Conservation (phyloP, 2,888 invertebrate genomes). For the Harmothoe impar region DNA sequence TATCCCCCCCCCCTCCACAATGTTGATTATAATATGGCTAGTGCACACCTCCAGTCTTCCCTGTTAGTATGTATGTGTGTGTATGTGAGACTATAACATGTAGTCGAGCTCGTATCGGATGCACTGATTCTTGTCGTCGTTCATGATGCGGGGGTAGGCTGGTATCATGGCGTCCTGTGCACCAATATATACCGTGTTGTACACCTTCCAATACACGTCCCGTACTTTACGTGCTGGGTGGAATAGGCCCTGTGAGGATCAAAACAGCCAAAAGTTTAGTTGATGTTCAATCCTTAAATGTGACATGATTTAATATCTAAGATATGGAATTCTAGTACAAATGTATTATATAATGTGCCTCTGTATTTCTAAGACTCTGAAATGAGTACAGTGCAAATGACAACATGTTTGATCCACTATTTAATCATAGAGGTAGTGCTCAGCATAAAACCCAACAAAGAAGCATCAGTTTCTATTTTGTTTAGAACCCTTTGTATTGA, state of each 20-base stretch:
- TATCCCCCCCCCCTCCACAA: too few relatives aligned
- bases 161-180: conserved; percentile 99
- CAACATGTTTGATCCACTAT: too few relatives aligned
- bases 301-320: background rate
- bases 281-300: background rate
- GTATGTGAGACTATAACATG: conserved; percentile 68
- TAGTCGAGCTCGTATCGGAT: conserved; percentile 83
- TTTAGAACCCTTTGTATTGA: too few relatives aligned
- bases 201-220: conserved; percentile 99
- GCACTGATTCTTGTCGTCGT: conserved; percentile 88
- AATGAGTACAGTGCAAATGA: too few relatives aligned
- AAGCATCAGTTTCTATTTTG: too few relatives aligned
- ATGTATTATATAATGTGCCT: too few relatives aligned
- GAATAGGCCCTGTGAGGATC: conserved; percentile 92
- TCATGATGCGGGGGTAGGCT: conserved; percentile 97
- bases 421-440: too few relatives aligned
- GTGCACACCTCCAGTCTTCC: too few relatives aligned
- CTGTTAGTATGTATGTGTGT: background rate
- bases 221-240: conserved; percentile 99
- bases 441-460: too few relatives aligned
- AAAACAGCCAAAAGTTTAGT: conserved; percentile 42
- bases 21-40: too few relatives aligned
- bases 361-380: too few relatives aligned
- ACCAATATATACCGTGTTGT: conserved; percentile 99
- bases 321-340: too few relatives aligned